Evolutionary conservation across 2,113 vertebrate species (phyloP), one percentile per base, ranked within the genome.

Genomic region (Antennarius striatus): DNA sequence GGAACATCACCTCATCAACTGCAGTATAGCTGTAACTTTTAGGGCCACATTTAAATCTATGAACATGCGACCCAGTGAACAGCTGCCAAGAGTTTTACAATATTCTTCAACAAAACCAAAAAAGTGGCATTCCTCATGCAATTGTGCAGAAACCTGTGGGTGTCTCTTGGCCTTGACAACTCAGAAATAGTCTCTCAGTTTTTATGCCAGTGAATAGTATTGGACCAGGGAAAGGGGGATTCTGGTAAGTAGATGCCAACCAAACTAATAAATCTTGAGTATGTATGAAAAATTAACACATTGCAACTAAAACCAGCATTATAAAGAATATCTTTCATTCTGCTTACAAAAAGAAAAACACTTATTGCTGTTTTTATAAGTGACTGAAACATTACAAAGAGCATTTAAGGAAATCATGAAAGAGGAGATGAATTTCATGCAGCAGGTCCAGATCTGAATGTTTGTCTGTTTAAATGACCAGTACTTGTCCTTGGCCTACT

Each of bases 401-500:
- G 32, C 32, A 36, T 36, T 36, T 36, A 36, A 36, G 7, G 22
- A 36, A 5, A 36, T 36, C 32, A 2, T 36, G 32, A 36, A 36
- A 36, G 4, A 36, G 7, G 7, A 5, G 32, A 36, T 36, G 32
- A 7, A 7, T 36, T 7, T 5, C 32, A 5, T 36, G 32, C 5
- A 36, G 32, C 5, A 36, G 32, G 2, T 62, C 62, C 56, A 81
- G 88, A 81, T 71, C 72, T 60, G 71, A 40, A 80, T 82, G 58
- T 68, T 81, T 85, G 67, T 68, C 88, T 73, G 82, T 78, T 82
- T 76, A 45, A 63, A 78, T 82, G 87, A 85, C 87, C 90, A 87
- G 77, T 59, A 39, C 68, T 79, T 63, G 90, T 85, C 88, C 90
- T 91, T 91, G 90, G 87, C 90, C 90, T 89, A 91, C 73, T 85